Conservation (phyloP, 2,797 vertebrate species). For the Potorous gilbertii region DNA sequence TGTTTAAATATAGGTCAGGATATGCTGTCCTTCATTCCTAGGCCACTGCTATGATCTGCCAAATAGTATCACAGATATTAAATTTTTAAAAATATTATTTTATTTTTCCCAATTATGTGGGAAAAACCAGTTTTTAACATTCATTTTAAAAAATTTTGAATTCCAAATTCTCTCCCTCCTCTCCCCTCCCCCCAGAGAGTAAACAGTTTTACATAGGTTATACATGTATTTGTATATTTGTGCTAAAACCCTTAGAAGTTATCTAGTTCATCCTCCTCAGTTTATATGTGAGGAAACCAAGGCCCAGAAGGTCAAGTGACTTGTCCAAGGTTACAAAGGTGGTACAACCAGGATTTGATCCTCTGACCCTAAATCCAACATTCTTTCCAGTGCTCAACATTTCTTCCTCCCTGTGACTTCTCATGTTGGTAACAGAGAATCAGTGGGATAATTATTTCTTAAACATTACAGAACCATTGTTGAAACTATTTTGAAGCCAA, state of each 20-base stretch:
- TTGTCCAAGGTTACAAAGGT: background rate
- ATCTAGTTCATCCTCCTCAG: background rate
- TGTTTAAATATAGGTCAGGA: background rate
- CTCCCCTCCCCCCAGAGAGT: too few species aligned
- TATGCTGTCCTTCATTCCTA: background rate
- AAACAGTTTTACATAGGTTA: background rate
- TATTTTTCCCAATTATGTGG: background rate
- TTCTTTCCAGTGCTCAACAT: background rate
- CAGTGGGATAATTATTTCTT: background rate
- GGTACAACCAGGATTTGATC: slow-evolving; percentile 10
- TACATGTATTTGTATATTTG: background rate
- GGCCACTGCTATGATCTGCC: background rate
- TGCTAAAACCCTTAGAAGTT: background rate
- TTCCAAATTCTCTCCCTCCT: background rate
- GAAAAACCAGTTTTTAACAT: background rate
- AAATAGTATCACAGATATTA: background rate
- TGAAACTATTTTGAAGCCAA: slow-evolving; percentile 38
- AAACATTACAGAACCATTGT: slow-evolving; percentile 27
- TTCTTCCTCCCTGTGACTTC: background rate
- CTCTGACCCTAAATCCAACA: background rate
- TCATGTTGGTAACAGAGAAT: background rate
- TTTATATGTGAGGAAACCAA: background rate
- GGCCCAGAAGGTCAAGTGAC: background rate
- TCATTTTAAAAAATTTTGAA: background rate
- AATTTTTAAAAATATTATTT: background rate